Base-by-base conservation (phyloP, 2,113 vertebrate species). In the Dunckerocampus dactyliophorus region DNA sequence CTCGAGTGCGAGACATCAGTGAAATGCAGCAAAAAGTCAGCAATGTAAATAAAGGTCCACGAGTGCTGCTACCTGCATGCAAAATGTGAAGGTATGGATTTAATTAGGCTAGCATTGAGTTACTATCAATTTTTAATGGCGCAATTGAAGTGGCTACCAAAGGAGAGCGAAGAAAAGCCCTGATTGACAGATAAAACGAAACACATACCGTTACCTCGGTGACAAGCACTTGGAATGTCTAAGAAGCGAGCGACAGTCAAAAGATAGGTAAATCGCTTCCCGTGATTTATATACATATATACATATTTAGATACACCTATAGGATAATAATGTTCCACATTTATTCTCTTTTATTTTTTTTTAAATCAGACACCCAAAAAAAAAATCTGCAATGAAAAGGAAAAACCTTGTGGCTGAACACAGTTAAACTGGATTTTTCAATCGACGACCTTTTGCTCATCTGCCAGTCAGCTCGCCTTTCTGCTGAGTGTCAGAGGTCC, bases 401-500 rank as follows among this genome's bases (percentile, higher is more conserved):
- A 42, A 34, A 21, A 39, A 6, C 53, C 53, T 42, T 11, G 28
- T 4, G 53, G 53, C 63, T 48, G 28, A 59, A 50, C n/a, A 61
- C 34, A 53, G 50, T 67, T 63, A 57, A 71, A 76, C 43, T 72
- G 65, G 48, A 73, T 77, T 72, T 69, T 63, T 67, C 43, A 59
- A 54, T 37, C 53, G 47, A 39, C 77, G 68, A 46, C 55, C 67
- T 60, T 20, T 59, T 19, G 64, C 61, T 55, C 71, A n/a, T 65
- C 51, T 52, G 59, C 53, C 72, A 53, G 63, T 71, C 67, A 55
- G 43, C 72, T 31, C 60, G 43, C 72, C 39, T 60, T 48, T 68
- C 53, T 47, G 58, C 54, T 21, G 59, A 8, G 51, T 73, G 67
- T 79, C 76, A 75, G 65, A 59, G 63, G 71, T 75, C 74, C 65